Percentiles rank a stretch among this genome's conserved stretches.
phyloP scores from a whole-genome alignment of 2,113 vertebrate genomes.

The western clawed frog (Xenopus tropicalis) region UCB_Xtro_10.0 CM004444.2:167281501-167282000 shows the following conservation, averaged over 20 bases:
- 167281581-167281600: too few relatives aligned
- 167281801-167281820: conserved; percentile 46
- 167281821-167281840: conserved; percentile 59
- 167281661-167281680: too few relatives aligned
- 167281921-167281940: conserved; percentile 59
- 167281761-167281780: conserved; percentile 42
- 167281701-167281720: background rate
- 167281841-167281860: conserved; percentile 51
- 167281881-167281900: conserved; percentile 55
- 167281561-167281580: too few relatives aligned
- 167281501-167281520: too few relatives aligned
- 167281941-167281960: conserved; percentile 47
- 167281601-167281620: too few relatives aligned
- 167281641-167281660: too few relatives aligned
- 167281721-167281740: conserved; percentile 32
- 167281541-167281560: too few relatives aligned
- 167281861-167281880: conserved; percentile 56
- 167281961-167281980: conserved; percentile 49
- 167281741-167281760: conserved; percentile 19
- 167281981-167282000: conserved; percentile 51
- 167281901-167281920: conserved; percentile 57
- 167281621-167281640: too few relatives aligned
- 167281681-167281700: too few relatives aligned
- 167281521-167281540: too few relatives aligned
- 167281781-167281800: conserved; percentile 44